Evolutionary conservation across 2,113 vertebrate genomes (phyloP), one percentile per base, ranked within the genome.

Genomic region (Chlorodrepanis virens): DNA sequence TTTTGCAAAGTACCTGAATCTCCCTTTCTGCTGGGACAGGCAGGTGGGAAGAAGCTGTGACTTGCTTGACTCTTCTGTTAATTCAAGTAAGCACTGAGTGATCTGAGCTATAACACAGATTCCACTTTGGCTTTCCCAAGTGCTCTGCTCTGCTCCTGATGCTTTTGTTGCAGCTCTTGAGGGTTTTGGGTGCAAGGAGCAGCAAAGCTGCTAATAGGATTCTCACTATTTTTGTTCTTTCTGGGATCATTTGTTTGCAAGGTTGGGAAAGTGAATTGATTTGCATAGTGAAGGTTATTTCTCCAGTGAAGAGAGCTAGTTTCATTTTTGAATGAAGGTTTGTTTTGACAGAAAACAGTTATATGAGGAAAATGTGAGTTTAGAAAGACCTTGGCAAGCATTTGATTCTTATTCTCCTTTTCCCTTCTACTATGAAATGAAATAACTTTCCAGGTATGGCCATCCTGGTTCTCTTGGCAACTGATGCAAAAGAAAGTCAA

Each of bases 341-440:
- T 94, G 92, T 93, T 95, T 93, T 95, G 85, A 83, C 83, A 90
- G 81, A 92, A 94, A 89, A 59, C 49, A 54, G 76, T 88, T 89
- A 25, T 13, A 59, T 70, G 75, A 78, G 45, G 77, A 92, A 95
- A 94, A 95, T 64, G 44, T 49, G 92, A 81, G 64, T 92, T 92
- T 78, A 18, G 81, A 94, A 93, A 91, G 61, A 94, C 92, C 67
- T 88, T 77, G 71, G 53, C 35, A 84, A 90, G 52, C 56, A 52
- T 60, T 92, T 82, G 45, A 61, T 91, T 94, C 70, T 87, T 93
- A 31, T 90, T 81, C 61, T 78, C 21, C 44, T 67, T 70, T 63
- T 65, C 31, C 18, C 20, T 95, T 92, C 37, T 49, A 29, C 24
- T 63, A 19, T 65, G 60, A 85, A 85, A 70, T 65, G 47, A 77